These are phyloP conservation scores for Tanypteryx hageni DNA, from an alignment of 2,888 invertebrate species.

Conservation along the genomic window DNA sequence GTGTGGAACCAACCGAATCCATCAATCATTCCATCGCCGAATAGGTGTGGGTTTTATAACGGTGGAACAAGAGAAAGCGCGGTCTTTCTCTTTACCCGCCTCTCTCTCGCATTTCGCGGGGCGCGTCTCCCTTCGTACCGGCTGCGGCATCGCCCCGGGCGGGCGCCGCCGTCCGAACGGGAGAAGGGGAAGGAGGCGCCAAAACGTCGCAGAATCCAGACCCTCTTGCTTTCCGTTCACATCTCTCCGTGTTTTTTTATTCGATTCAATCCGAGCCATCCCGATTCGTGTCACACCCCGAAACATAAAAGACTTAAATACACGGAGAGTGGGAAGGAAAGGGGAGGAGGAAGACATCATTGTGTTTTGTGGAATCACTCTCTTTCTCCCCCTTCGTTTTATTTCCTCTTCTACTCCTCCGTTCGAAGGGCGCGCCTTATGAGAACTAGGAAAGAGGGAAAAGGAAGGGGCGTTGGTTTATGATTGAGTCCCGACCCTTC, in stretches of 20 bases:
- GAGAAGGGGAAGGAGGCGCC: not conserved
- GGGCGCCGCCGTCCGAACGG: no score
- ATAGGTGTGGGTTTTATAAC: constrained; percentile 5
- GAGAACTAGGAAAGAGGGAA: not conserved
- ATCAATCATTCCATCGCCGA: not conserved
- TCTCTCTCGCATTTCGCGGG: no score
- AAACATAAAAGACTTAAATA: constrained; percentile 1
- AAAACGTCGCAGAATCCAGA: not conserved
- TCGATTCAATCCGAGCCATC: not conserved
- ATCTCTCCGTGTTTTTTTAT: not conserved
- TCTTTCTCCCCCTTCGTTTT: not conserved
- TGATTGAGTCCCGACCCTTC: constrained; percentile 35
- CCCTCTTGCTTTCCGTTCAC: not conserved
- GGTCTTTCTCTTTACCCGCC: not conserved
- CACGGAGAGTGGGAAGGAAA: not conserved
- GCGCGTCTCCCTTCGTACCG: not conserved
- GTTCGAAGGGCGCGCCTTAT: not conserved
- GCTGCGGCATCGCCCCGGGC: not conserved
- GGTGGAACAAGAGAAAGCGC: constrained; percentile 3
- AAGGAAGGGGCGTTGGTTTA: not conserved
- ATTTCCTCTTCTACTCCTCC: no score
- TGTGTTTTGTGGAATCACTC: not conserved
- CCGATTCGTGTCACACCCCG: constrained; percentile 9
- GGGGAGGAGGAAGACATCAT: not conserved
- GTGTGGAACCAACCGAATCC: not conserved